Evolutionary conservation across 2,888 invertebrate species (phyloP).

Genomic region (Cheilosia vernalis): DNA sequence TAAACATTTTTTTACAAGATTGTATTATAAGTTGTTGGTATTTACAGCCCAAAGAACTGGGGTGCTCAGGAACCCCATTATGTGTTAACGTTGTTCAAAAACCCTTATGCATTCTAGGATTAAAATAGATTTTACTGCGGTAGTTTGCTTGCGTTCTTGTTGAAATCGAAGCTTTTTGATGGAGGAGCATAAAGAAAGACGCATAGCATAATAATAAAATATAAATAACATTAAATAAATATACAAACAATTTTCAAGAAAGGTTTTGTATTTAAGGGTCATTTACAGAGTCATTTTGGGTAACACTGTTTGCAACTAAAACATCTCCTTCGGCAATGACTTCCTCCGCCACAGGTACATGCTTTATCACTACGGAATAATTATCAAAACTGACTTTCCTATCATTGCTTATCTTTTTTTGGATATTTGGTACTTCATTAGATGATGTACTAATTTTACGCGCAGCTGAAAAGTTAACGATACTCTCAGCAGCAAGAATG

Average conservation of each 20-base stretch:
- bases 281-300: not conserved
- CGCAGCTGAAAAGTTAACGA: slow-evolving; percentile 80
- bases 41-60: no score
- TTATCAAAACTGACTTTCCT: slow-evolving; percentile 78
- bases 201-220: not conserved
- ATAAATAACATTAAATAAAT: not conserved
- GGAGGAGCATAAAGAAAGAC: no score
- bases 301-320: not conserved
- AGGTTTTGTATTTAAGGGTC: not conserved
- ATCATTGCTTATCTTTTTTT: slow-evolving; percentile 65
- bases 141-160: no score
- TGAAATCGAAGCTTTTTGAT: no score
- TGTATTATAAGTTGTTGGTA: no score
- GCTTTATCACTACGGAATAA: slow-evolving; percentile 66
- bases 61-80: no score
- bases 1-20: no score
- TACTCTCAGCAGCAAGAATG: slow-evolving; percentile 84
- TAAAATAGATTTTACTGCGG: no score
- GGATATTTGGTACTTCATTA: slow-evolving; percentile 65
- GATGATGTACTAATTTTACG: slow-evolving; percentile 81
- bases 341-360: slow-evolving; percentile 76
- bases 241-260: not conserved
- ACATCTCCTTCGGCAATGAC: not conserved
- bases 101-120: no score
- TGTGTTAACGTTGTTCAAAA: no score